Percentiles rank a stretch among this genome's conserved stretches.
phyloP scores from a whole-genome alignment of 2,797 vertebrate species.

The Ispidina picta region DNA sequence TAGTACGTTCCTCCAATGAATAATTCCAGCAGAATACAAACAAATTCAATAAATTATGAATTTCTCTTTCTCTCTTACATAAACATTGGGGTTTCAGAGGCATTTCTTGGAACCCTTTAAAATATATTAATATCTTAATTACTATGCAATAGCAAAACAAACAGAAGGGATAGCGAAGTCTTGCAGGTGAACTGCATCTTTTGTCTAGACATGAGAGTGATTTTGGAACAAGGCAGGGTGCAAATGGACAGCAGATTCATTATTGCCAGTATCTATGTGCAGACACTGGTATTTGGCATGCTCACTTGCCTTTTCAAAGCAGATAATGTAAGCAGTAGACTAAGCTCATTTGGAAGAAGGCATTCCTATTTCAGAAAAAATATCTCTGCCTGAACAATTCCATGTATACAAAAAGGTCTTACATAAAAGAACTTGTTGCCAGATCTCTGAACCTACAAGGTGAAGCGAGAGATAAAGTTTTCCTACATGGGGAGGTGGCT shows the following conservation, averaged over 20 bases:
- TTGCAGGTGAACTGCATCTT: slow-evolving; percentile 51
- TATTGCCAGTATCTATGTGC: not conserved
- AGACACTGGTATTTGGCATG: not conserved
- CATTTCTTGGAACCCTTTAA: slow-evolving; percentile 41
- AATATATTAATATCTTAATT: slow-evolving; percentile 47
- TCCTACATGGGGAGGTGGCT: fast-evolving
- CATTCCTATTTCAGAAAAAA: not conserved
- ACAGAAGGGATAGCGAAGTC: not conserved
- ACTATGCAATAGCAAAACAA: slow-evolving; percentile 29
- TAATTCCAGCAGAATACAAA: slow-evolving; percentile 60
- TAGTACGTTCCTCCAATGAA: slow-evolving; percentile 40
- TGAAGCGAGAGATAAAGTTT: not conserved
- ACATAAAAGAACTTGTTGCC: not conserved
- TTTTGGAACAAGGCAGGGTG: slow-evolving; percentile 1
- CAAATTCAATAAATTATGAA: slow-evolving; percentile 65
- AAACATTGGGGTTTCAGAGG: slow-evolving; percentile 38
- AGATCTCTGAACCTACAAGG: not conserved
- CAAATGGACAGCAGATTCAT: not conserved
- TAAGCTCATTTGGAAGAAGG: slow-evolving; percentile 3
- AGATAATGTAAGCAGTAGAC: not conserved
- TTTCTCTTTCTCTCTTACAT: slow-evolving; percentile 35
- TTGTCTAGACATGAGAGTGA: slow-evolving; percentile 3
- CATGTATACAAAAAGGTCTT: not conserved
- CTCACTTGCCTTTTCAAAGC: not conserved
- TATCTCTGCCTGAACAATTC: not conserved